phyloP scores from a whole-genome alignment of 2,888 invertebrate species.

The Lasius fuliginosus region DNA sequence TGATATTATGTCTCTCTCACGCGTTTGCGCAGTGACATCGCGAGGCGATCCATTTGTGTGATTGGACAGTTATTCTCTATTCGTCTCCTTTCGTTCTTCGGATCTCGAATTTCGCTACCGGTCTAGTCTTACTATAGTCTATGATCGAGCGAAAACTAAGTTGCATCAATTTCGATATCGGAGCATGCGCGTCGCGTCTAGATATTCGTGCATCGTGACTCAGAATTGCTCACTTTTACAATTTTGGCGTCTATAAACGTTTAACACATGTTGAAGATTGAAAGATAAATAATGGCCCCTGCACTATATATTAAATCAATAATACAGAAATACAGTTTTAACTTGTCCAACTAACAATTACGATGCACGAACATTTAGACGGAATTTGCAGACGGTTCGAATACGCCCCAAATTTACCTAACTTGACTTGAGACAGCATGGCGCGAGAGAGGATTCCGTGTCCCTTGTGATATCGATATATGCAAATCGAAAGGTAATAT shows the following conservation, averaged over 20 bases:
- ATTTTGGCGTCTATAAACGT: neutral
- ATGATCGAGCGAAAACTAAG: neutral
- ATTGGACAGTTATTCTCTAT: neutral
- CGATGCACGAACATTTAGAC: neutral
- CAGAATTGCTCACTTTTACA: neutral
- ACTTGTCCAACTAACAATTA: neutral
- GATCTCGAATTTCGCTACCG: neutral
- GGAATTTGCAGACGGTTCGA: neutral
- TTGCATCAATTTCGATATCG: too few species aligned
- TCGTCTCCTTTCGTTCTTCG: neutral
- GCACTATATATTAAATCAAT: neutral
- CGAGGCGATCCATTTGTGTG: neutral
- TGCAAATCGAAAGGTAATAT: neutral
- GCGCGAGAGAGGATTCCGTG: neutral
- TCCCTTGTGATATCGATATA: neutral
- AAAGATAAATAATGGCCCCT: neutral
- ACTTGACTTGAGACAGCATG: neutral
- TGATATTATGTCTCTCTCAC: neutral
- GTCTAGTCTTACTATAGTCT: neutral
- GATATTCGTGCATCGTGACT: neutral
- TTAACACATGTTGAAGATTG: neutral
- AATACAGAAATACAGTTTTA: neutral
- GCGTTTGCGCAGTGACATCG: neutral
- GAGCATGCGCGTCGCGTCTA: constrained; percentile 1
- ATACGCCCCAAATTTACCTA: neutral